Evolutionary conservation across 30 jellyfish, hydroid and myxozoan species (phyloP).

Genomic region (Pelagia noctiluca): DNA sequence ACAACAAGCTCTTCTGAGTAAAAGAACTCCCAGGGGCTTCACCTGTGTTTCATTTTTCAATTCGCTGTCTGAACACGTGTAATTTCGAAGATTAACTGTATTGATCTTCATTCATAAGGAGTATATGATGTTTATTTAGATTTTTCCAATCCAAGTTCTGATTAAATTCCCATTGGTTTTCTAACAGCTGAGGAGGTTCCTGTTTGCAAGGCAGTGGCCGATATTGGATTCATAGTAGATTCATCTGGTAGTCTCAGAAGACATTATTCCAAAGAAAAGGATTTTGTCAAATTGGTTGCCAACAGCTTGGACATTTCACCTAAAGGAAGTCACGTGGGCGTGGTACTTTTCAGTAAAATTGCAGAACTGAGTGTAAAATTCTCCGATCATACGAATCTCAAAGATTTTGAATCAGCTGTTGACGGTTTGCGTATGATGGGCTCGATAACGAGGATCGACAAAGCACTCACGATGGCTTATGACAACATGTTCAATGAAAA

Average conservation of each 20-base stretch:
- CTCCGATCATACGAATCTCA: slow-evolving; percentile 48
- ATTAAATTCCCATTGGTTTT: too few relatives aligned
- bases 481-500: slow-evolving; percentile 44
- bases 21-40: too few relatives aligned
- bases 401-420: slow-evolving; percentile 58
- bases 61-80: too few relatives aligned
- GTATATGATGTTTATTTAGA: too few relatives aligned
- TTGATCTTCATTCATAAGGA: too few relatives aligned
- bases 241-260: slow-evolving; percentile 40
- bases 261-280: slow-evolving; percentile 56
- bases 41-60: too few relatives aligned
- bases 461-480: slow-evolving; percentile 58
- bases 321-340: slow-evolving; percentile 87
- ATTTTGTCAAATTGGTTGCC: slow-evolving; percentile 57
- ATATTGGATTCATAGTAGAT: slow-evolving; percentile 84
- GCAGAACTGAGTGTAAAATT: slow-evolving; percentile 66
- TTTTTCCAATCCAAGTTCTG: too few relatives aligned
- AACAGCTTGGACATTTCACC: slow-evolving; percentile 69
- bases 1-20: too few relatives aligned
- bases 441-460: slow-evolving; percentile 56
- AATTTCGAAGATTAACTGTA: too few relatives aligned
- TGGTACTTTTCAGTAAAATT: slow-evolving; percentile 57
- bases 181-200: slow-evolving; percentile 23
- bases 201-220: slow-evolving; percentile 49
- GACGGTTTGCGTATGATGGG: slow-evolving; percentile 64